Conservation (phyloP, 1,140 invertebrate genomes). For the Akabosia matsudoensis region DNA sequence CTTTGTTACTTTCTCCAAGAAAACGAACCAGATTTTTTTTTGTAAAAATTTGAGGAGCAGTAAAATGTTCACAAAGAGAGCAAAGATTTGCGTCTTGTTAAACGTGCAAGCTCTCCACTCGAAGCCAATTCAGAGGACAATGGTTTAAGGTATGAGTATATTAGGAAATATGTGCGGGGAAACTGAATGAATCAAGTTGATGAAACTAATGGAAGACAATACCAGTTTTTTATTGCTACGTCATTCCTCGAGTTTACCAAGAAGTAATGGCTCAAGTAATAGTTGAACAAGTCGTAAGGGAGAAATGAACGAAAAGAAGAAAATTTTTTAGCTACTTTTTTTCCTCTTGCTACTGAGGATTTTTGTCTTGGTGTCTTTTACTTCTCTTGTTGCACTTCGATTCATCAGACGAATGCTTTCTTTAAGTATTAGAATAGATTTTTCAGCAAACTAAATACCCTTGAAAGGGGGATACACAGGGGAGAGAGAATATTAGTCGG, state of each 20-base stretch:
- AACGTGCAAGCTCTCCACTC: too few species aligned
- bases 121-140: too few species aligned
- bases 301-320: constrained; percentile 15
- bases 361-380: not conserved
- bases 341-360: not conserved
- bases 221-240: not conserved
- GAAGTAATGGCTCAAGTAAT: constrained; percentile 7
- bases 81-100: too few species aligned
- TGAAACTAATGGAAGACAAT: not conserved
- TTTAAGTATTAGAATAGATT: not conserved
- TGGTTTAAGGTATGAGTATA: too few species aligned
- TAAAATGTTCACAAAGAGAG: too few species aligned
- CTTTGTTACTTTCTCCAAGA: too few species aligned
- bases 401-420: not conserved
- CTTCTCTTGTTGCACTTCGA: not conserved
- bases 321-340: not conserved
- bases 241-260: not conserved
- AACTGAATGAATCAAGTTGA: not conserved
- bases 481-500: not conserved
- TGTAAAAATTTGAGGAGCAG: too few species aligned
- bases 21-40: too few species aligned
- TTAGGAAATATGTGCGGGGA: too few species aligned
- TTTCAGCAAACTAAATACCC: not conserved
- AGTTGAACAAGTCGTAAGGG: not conserved
- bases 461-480: not conserved